Percentiles rank a stretch among this genome's conserved stretches.
phyloP scores from a whole-genome alignment of 2,113 vertebrate genomes.

The Vidua chalybeata region DNA sequence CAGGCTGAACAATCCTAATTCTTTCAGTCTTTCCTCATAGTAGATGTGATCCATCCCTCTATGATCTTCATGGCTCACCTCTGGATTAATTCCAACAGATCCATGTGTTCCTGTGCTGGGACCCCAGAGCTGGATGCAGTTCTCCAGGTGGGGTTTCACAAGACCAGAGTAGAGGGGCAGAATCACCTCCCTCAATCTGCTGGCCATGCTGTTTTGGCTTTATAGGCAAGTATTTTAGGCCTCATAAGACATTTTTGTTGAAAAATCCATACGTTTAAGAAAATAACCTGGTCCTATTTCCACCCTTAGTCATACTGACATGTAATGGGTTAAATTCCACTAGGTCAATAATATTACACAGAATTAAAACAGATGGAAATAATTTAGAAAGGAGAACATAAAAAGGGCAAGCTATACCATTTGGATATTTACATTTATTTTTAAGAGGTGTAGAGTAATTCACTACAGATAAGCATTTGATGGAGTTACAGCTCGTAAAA shows the following conservation, averaged over 20 bases:
- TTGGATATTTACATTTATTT: conserved; percentile 6
- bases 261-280: background rate
- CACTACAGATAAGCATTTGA: background rate
- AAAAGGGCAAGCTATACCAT: background rate
- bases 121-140: background rate
- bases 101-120: background rate
- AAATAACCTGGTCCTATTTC: background rate
- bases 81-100: background rate
- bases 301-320: background rate
- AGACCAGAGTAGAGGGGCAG: accelerated
- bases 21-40: background rate
- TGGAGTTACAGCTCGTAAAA: conserved; percentile 23
- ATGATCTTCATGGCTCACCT: background rate
- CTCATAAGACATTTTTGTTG: background rate
- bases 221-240: background rate
- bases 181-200: background rate
- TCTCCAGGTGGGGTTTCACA: background rate
- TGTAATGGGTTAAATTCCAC: background rate
- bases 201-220: background rate
- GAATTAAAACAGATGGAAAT: background rate
- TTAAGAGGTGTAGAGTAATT: background rate
- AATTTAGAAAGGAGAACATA: background rate
- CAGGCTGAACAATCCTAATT: background rate
- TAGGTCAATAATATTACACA: background rate
- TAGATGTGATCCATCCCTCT: background rate